A percentile compares a stretch with the other conserved stretches of the same genome.
Conservation (phyloP, 2,888 invertebrate genomes). For the Aricia artaxerxes region DNA sequence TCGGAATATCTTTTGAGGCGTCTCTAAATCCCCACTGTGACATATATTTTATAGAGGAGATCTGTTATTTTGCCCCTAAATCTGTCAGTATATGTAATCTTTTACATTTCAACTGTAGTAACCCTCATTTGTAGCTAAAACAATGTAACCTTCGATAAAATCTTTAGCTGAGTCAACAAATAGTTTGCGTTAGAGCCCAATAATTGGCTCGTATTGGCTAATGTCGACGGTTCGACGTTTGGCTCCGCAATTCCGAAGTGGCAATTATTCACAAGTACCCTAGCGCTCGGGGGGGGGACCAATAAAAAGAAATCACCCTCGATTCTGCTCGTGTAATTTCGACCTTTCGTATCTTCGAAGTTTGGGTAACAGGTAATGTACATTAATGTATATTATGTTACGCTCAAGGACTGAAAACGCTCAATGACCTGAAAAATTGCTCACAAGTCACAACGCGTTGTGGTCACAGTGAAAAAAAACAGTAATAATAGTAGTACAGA, state of each 20-base stretch:
- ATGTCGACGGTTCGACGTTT: constrained; percentile 5
- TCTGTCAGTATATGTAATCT: too few relatives aligned
- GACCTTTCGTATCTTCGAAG: not conserved
- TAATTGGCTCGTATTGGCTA: not conserved
- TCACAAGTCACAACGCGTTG: too few relatives aligned
- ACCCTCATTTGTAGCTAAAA: not conserved
- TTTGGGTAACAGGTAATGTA: not conserved
- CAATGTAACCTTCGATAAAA: not conserved
- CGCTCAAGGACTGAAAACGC: too few relatives aligned
- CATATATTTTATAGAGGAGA: too few relatives aligned
- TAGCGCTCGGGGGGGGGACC: not conserved
- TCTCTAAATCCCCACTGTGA: too few relatives aligned
- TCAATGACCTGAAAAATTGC: too few relatives aligned
- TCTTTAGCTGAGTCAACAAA: not conserved
- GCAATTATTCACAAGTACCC: constrained; percentile 11
- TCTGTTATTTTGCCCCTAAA: too few relatives aligned
- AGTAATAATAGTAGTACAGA: too few relatives aligned
- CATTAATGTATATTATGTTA: not conserved
- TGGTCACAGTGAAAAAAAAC: too few relatives aligned
- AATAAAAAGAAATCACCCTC: constrained; percentile 23
- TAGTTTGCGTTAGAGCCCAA: not conserved
- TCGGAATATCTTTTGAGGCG: too few relatives aligned
- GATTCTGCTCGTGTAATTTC: not conserved
- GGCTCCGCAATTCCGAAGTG: constrained; percentile 8
- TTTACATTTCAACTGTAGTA: not conserved